A percentile compares a stretch with the other conserved stretches of the same genome.
These are phyloP conservation scores for Phengaris arion DNA, from an alignment of 2,888 invertebrate genomes.

Conservation along the genomic window DNA sequence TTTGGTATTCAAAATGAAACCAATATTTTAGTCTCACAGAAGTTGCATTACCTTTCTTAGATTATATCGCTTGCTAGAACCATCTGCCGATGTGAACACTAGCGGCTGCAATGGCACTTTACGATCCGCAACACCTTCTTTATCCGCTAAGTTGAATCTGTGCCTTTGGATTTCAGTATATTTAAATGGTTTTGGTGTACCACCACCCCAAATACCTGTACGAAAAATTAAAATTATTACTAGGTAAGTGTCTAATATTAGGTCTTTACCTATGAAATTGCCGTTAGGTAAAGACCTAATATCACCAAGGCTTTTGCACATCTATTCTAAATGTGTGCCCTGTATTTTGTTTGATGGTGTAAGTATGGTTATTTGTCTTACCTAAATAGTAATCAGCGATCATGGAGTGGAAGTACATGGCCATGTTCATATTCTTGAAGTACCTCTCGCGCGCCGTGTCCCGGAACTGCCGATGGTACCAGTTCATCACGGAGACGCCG, in stretches of 20 bases:
- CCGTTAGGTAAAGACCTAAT: no score
- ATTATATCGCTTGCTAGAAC: slow-evolving; percentile 93
- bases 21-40: no score
- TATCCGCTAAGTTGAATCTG: slow-evolving; percentile 91
- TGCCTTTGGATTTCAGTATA: slow-evolving; percentile 98
- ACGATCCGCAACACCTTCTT: slow-evolving; percentile 93
- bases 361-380: slow-evolving; percentile 38
- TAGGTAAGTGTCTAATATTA: not conserved
- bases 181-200: slow-evolving; percentile 95
- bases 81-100: slow-evolving; percentile 94
- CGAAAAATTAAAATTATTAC: not conserved
- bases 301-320: no score
- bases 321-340: no score
- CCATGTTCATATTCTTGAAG: slow-evolving; percentile 98
- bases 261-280: no score
- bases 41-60: slow-evolving; percentile 86
- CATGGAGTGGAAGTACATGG: slow-evolving; percentile 97
- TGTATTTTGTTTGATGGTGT: not conserved
- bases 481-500: slow-evolving; percentile 98
- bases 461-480: slow-evolving; percentile 98
- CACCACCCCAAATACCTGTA: slow-evolving; percentile 93
- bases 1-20: no score
- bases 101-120: slow-evolving; percentile 97
- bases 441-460: slow-evolving; percentile 96
- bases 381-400: slow-evolving; percentile 99